Percentiles rank a stretch among this genome's conserved stretches.
These are phyloP conservation scores for Oceanites oceanicus DNA, from an alignment of 2,113 vertebrate species.

Conservation along the genomic window DNA sequence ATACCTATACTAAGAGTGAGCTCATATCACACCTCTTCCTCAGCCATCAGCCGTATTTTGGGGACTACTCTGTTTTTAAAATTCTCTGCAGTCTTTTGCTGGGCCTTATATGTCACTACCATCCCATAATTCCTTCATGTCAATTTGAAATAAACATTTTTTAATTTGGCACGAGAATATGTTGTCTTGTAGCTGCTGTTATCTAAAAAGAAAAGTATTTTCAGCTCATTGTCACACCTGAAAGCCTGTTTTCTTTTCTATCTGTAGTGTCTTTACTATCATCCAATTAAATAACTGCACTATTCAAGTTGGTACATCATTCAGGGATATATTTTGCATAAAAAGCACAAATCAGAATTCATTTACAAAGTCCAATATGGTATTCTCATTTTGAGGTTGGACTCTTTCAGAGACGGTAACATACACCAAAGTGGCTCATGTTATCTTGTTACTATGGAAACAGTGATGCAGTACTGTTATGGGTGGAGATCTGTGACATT, in stretches of 20 bases:
- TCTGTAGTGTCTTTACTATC: neutral
- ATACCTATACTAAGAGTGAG: neutral
- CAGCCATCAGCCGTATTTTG: neutral
- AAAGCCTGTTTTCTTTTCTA: neutral
- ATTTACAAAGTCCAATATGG: neutral
- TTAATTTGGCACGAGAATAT: neutral
- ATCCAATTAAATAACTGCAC: neutral
- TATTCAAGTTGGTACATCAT: neutral
- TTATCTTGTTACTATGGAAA: slow-evolving; percentile 55
- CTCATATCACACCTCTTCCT: neutral
- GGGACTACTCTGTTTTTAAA: neutral
- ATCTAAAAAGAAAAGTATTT: neutral
- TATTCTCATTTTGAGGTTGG: neutral
- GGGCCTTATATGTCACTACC: neutral
- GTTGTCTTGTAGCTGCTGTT: neutral
- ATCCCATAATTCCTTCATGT: neutral
- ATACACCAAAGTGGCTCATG: neutral
- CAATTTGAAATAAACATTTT: neutral
- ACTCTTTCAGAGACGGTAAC: neutral
- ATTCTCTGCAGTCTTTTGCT: neutral
- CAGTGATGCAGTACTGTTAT: slow-evolving; percentile 21
- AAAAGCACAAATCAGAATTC: neutral
- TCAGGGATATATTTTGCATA: neutral
- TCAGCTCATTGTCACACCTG: neutral
- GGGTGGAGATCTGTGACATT: slow-evolving; percentile 46